Percentiles rank a stretch among this genome's conserved stretches.
phyloP scores from a whole-genome alignment of 2,888 invertebrate species.

The Tipula lateralis region DNA sequence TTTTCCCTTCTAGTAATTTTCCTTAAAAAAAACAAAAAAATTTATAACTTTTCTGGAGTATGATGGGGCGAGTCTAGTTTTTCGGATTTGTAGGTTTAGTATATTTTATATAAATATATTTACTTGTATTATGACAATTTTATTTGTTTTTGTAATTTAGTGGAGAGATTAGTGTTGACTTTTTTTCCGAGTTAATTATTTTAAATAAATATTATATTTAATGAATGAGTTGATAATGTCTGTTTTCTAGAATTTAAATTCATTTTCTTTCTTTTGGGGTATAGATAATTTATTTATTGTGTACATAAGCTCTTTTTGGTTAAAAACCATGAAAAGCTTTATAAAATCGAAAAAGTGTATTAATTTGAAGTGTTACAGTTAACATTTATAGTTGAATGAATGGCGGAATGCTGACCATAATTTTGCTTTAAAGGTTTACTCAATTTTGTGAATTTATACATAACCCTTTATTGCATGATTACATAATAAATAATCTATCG shows the following conservation, averaged over 20 bases:
- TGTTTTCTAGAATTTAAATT: not conserved
- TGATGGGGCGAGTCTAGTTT: not conserved
- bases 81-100: not conserved
- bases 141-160: slow-evolving; percentile 7
- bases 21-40: not conserved
- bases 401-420: no score
- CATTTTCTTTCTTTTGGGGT: not conserved
- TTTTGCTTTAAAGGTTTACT: no score
- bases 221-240: slow-evolving; percentile 5
- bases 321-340: not conserved
- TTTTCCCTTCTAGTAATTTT: not conserved
- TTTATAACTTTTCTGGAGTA: not conserved
- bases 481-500: no score
- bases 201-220: slow-evolving; percentile 11
- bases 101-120: not conserved
- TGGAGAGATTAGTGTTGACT: not conserved
- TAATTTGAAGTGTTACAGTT: not conserved
- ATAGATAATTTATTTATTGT: not conserved
- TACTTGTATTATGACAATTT: slow-evolving; percentile 19
- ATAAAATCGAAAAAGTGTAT: not conserved
- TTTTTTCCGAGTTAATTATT: not conserved
- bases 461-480: no score
- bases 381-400: no score
- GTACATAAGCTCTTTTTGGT: not conserved
- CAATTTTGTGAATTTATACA: no score